phyloP scores from a whole-genome alignment of 2,113 vertebrate species.

The Forbesichthys agassizii region DNA sequence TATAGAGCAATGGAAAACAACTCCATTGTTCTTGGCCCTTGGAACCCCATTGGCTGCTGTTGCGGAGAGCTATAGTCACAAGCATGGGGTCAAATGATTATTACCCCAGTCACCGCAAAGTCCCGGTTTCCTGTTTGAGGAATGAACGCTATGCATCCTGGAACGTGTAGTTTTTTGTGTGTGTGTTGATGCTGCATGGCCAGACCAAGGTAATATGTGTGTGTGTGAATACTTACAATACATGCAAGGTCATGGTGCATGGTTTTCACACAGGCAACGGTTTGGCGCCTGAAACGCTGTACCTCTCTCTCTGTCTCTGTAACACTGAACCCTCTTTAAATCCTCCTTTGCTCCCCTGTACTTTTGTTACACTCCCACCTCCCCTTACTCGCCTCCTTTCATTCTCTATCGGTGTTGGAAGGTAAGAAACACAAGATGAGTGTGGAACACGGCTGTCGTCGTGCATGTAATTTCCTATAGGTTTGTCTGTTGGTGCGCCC shows the following conservation, averaged over 20 bases:
- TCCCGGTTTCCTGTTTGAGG: constrained; percentile 24
- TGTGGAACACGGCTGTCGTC: constrained; percentile 22
- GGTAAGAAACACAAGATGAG: constrained; percentile 72
- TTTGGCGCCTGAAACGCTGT: constrained; percentile 59
- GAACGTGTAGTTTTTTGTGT: constrained; percentile 22
- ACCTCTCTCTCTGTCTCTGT: constrained; percentile 47
- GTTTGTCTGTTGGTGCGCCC: not conserved
- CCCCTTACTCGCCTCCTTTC: constrained; percentile 24
- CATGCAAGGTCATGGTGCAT: constrained; percentile 63
- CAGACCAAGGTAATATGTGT: constrained; percentile 50
- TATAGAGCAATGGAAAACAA: constrained; percentile 45
- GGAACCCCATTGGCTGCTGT: constrained; percentile 24
- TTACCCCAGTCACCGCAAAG: not conserved
- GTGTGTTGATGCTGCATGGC: constrained; percentile 69
- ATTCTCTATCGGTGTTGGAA: constrained; percentile 66
- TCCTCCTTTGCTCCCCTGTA: constrained; percentile 22
- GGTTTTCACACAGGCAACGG: constrained; percentile 58
- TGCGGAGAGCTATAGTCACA: constrained; percentile 11
- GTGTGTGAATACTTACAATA: constrained; percentile 43
- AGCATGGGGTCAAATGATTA: constrained; percentile 21
- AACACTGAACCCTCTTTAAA: constrained; percentile 59
- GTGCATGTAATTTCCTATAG: constrained; percentile 31
- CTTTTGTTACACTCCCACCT: constrained; percentile 48
- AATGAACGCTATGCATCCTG: constrained; percentile 51
- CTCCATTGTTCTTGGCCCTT: constrained; percentile 25